Base-by-base conservation (phyloP, 2,888 invertebrate genomes). In the Junonia oenone region DNA sequence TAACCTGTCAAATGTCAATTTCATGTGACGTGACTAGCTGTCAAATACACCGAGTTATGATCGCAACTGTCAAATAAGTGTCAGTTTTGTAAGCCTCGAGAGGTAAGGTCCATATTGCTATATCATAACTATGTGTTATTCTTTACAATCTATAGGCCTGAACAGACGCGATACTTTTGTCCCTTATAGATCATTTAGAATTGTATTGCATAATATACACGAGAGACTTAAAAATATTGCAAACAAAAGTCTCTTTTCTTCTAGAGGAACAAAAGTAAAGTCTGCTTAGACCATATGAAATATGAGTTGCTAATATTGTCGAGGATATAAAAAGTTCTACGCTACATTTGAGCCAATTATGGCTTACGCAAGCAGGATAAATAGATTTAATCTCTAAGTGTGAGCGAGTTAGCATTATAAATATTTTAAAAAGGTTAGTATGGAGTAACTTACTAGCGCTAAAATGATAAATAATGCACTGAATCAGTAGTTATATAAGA, bases 21-120 rank as follows among this genome's bases (percentile, higher is more conserved):
- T 79, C 80, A 46, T 55, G 55, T 59, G 59, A 83, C 82, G 77
- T 84, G 88, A 88, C 87, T 88, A 87, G 89, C 75, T 82, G 85
- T 82, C 78, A 76, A 75, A 72, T 70, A 72, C 68, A 75, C 75
- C 72, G 69, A 69, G 60, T 51, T 62, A 62, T 51, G 65, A 58
- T 59, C 46, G 59, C 58, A 53, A 58, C 54, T 54, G 55, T 47
- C 38, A 29, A 27, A 33, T 31, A 35, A 26, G 29, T 40, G 29
- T 4, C 2, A 19, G 38, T 40, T 17, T 19, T 40, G n/a, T 4
- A 19, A 19, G 19, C n/a, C 6, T 40, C 15, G 2, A 19, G 19
- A 9, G 6, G 2, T 15, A 9, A 17, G 5, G 38, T 17, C 38
- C 17, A 40, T 19, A 19, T 40, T 40, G 33, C 56, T 31, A 51